These are phyloP conservation scores for Antechinus stuartii DNA, from an alignment of 2,113 vertebrate genomes.

Conservation along the genomic window DNA sequence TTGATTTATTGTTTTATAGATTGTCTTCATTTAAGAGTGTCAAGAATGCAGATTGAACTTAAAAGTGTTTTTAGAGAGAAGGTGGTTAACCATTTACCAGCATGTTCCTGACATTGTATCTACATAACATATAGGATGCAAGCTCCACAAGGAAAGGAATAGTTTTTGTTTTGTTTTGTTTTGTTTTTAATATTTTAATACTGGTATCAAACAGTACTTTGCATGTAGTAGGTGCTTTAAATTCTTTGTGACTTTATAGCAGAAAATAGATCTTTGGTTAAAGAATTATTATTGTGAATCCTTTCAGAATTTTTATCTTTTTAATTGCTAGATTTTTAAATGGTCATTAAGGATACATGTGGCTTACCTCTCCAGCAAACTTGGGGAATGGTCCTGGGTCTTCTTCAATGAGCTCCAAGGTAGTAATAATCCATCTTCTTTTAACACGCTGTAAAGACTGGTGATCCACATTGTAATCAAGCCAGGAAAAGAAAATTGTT, in stretches of 20 bases:
- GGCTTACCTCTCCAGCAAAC: conserved; percentile 80
- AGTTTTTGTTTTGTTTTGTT: not conserved
- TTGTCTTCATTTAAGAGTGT: not conserved
- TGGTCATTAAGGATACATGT: not conserved
- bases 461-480: not conserved
- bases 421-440: conserved; percentile 90
- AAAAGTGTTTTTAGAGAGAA: not conserved
- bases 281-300: not conserved
- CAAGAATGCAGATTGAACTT: not conserved
- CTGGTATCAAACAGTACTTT: not conserved
- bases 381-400: conserved; percentile 84
- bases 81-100: not conserved
- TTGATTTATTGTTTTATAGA: not conserved
- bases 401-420: conserved; percentile 87
- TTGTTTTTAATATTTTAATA: not conserved
- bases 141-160: not conserved
- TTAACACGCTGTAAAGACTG: conserved; percentile 80
- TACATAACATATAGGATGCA: not conserved
- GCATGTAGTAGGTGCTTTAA: not conserved
- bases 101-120: not conserved
- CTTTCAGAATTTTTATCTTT: not conserved
- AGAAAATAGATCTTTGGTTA: not conserved
- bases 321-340: not conserved
- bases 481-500: not conserved
- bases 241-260: not conserved